Base-by-base conservation (phyloP, 2,113 vertebrate genomes). In the Tetrax tetrax region DNA sequence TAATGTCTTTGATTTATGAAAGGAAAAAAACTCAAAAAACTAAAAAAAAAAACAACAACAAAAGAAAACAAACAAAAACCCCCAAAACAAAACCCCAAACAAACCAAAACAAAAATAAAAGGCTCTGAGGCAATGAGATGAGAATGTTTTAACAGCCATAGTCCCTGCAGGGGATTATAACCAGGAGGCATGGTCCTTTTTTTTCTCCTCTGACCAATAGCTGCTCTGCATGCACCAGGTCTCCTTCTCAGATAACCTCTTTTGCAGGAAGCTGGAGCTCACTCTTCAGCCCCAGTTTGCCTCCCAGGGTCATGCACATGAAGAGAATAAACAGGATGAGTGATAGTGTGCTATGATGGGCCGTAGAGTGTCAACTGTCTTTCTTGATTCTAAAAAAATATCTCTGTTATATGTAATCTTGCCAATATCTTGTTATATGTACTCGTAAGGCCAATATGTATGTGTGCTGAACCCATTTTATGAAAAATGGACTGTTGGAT, bases 241-340 rank as follows among this genome's bases (percentile, higher is more conserved):
- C 35, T 82, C 45, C 35, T 38, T 45, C 17, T 15, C 33, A 56
- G 37, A 59, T 35, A 60, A 51, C 20, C 19, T 38, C 31, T 43
- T 56, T 25, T 13, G 29, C 0, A 2, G 33, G 43, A 28, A 90
- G 57, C 25, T 11, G 2, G 50, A 59, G 19, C 29, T 68, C 1
- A 0, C 21, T 70, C 38, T 14, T 35, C 50, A 33, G 47, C 51
- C 35, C 11, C 15, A 17, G 11, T 17, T 51, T 63, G 51, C 56
- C 31, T 96, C 65, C 43, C 69, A 7, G 4, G 35, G 68, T 25
- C 12, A 2, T 5, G 27, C n/a, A 16, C 0, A 2, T 0, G 2
- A 41, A 59, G 16, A 74, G 37, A 78, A 63, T 5, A 33, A 59
- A 12, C 43, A 37, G 35, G 14, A 7, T 50, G 71, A 56, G 38